Percentiles rank a stretch among this genome's conserved stretches.
These are phyloP conservation scores for Lonchura striata DNA, from an alignment of 2,113 vertebrate species.

Conservation along the genomic window DNA sequence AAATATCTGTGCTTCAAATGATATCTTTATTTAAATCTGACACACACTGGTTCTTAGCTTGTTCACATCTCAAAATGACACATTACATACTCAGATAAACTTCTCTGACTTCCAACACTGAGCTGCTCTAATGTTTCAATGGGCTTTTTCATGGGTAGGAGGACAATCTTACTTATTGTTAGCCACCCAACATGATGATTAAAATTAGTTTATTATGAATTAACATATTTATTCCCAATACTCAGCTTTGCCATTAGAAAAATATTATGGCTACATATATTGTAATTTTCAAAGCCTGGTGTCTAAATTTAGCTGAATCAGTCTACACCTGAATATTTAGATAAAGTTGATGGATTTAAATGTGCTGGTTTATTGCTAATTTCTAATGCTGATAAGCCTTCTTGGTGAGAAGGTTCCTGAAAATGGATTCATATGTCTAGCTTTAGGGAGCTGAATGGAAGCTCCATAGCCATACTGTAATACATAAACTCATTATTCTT, in stretches of 20 bases:
- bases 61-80: neutral
- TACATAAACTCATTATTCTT: neutral
- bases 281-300: neutral
- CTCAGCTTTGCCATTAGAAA: neutral
- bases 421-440: neutral
- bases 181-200: neutral
- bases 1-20: neutral
- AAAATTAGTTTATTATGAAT: neutral
- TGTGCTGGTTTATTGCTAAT: neutral
- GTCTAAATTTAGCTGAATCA: neutral
- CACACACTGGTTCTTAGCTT: neutral
- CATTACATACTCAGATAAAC: neutral
- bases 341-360: neutral
- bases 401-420: neutral
- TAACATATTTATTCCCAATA: neutral
- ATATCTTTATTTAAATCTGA: neutral
- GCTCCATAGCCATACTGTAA: neutral
- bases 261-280: neutral
- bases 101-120: neutral
- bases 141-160: neutral
- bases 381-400: neutral
- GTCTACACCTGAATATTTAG: neutral
- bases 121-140: neutral
- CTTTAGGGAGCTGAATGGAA: neutral
- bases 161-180: neutral